Percentiles rank a stretch among this genome's conserved stretches.
Evolutionary conservation across 2,888 invertebrate genomes (phyloP).

Genomic region (Perizoma affinitatum): DNA sequence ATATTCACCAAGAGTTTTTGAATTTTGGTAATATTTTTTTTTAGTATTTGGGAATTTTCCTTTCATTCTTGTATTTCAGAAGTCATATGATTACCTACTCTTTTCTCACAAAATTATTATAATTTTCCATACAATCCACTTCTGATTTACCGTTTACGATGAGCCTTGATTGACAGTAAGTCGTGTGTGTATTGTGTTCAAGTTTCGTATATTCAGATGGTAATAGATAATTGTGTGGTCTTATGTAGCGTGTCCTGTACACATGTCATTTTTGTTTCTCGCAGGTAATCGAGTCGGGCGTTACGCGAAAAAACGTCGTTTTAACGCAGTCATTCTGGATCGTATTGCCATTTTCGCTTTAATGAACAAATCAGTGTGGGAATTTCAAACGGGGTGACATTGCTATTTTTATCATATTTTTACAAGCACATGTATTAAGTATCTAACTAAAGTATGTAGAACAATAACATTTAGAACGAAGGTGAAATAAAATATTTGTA

Average conservation of each 20-base stretch:
- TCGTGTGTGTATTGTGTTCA: too few relatives aligned
- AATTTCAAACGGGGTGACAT: constrained; percentile 14
- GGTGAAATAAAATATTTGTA: too few relatives aligned
- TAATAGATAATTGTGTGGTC: not conserved
- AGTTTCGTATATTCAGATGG: too few relatives aligned
- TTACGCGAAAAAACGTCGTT: constrained; percentile 33
- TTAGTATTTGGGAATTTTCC: too few relatives aligned
- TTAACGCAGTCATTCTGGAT: constrained; percentile 34
- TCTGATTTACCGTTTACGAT: too few relatives aligned
- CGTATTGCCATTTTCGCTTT: constrained; percentile 29
- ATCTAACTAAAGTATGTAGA: not conserved
- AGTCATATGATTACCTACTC: too few relatives aligned
- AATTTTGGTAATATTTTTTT: too few relatives aligned
- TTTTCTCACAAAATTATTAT: too few relatives aligned
- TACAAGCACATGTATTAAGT: not conserved
- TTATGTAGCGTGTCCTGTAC: constrained; percentile 6
- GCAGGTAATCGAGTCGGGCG: constrained; percentile 33
- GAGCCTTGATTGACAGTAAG: too few relatives aligned
- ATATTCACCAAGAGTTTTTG: too few relatives aligned
- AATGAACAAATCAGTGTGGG: constrained; percentile 28
- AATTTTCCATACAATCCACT: too few relatives aligned
- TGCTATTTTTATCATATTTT: constrained; percentile 6
- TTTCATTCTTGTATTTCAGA: too few relatives aligned
- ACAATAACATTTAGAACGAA: not conserved
- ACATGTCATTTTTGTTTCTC: constrained; percentile 29